Evolutionary conservation across 2,888 invertebrate species (phyloP).

Genomic region (Dryomyza anilis): DNA sequence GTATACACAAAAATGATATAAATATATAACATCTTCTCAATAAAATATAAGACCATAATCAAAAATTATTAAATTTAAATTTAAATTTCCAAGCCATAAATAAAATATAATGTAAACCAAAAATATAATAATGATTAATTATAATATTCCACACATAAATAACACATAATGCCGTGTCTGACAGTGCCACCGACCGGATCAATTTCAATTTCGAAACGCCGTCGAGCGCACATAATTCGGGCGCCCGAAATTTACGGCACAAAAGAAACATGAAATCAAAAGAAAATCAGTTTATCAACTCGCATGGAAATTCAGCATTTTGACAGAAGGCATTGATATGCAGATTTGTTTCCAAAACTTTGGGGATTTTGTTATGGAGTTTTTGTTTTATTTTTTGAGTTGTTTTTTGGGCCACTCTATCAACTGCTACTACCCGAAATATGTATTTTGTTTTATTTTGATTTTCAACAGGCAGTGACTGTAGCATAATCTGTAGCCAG

Average conservation of each 20-base stretch:
- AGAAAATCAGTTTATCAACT: too few relatives aligned
- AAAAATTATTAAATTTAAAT: background rate
- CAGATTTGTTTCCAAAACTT: too few relatives aligned
- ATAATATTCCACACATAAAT: background rate
- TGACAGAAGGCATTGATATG: too few relatives aligned
- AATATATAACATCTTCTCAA: background rate
- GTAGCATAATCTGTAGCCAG: background rate
- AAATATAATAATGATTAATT: conserved; percentile 2
- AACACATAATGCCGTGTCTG: too few relatives aligned
- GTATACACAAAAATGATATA: background rate
- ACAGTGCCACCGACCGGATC: too few relatives aligned
- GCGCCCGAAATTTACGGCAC: too few relatives aligned
- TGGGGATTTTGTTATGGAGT: too few relatives aligned
- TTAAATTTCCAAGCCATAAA: background rate
- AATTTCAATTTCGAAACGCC: too few relatives aligned
- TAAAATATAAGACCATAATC: background rate
- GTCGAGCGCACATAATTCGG: too few relatives aligned
- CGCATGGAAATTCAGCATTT: background rate
- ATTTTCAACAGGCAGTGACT: background rate
- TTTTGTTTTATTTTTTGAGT: too few relatives aligned
- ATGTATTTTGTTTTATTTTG: background rate
- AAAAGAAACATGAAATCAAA: too few relatives aligned
- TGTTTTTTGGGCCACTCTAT: too few relatives aligned
- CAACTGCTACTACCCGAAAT: background rate
- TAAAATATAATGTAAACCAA: background rate